Conservation (phyloP, 1,140 invertebrate genomes). For the Ceratoteleas bidentatus region DNA sequence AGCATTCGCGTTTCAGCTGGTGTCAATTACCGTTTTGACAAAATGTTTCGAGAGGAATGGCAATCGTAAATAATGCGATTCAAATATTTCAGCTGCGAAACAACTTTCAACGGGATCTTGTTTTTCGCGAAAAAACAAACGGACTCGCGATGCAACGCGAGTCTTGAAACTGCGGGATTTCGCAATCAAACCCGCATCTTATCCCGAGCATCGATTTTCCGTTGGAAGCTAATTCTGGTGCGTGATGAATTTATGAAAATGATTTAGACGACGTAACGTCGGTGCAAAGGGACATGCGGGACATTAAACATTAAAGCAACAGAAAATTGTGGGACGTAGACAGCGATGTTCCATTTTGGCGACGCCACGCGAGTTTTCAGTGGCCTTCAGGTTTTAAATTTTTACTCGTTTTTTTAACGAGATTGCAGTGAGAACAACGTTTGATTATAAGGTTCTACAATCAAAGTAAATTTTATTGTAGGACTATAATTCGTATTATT, state of each 20-base stretch:
- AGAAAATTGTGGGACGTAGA: neutral
- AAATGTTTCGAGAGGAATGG: neutral
- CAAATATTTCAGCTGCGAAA: neutral
- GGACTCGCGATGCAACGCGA: neutral
- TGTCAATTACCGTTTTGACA: neutral
- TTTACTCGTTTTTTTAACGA: conserved; percentile 24
- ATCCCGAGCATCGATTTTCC: conserved; percentile 9
- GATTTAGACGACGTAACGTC: neutral
- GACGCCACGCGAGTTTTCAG: neutral
- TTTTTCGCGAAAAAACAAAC: no score
- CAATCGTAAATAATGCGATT: no score
- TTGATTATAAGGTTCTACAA: no score
- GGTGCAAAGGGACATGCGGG: neutral
- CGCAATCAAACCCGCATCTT: conserved; percentile 4
- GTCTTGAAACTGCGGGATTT: conserved; percentile 1
- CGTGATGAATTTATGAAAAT: conserved; percentile 13
- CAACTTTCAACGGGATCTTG: neutral
- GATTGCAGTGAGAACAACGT: neutral
- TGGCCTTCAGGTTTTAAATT: conserved; percentile 15
- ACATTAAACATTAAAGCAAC: neutral
- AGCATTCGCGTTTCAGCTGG: neutral
- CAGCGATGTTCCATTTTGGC: conserved; percentile 9
- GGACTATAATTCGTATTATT: no score
- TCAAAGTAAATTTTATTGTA: no score
- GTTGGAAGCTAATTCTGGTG: conserved; percentile 5